Evolutionary conservation across 2,888 invertebrate genomes (phyloP), one percentile per base, ranked within the genome.

Genomic region (Aleiodes testaceus): DNA sequence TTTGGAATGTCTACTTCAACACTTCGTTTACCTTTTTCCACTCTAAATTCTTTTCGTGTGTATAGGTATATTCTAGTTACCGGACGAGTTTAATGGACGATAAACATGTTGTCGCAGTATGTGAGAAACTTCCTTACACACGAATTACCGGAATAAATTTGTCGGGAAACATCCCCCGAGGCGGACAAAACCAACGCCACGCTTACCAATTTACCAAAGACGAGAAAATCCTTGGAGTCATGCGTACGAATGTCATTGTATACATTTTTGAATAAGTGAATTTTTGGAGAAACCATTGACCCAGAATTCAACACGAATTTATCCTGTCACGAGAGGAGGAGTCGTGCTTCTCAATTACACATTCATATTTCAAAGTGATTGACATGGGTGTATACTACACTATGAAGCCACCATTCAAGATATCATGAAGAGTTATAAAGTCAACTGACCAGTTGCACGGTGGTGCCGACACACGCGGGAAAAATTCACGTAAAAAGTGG

Each of bases 251-350:
- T 66, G 68, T 73, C 59, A 74, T 72, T 73, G 75, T 74, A 70
- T 66, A 69, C 55, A 72, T 59, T 66, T 42, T 74, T 74, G 65
- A 74, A 72, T 69, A n/a, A 20, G 47, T 26, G 2, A 63, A 69
- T 72, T 70, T 69, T 53, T 44, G 12, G 26, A 45, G 42, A 44
- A 53, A 55, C 22, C 44, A 7, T 45, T 45, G 55, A 53, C 22
- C 55, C 22, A 47, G 55, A 67, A 26, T 26, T 26, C 26, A 3
- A 5, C 3, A 5, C 5, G 5, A 26, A 26, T 26, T 26, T 26
- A 26, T 2, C 26, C 26, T 26, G 26, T 26, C 3, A 5, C 26
- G 26, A 26, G 5, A 26, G 26, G 26, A 26, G 26, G 26, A 26
- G 26, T 26, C 14, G 22, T 20, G 3, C 12, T 18, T 20, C 14